Evolutionary conservation across 2,888 invertebrate species (phyloP).

Genomic region (Thereva nobilitata): DNA sequence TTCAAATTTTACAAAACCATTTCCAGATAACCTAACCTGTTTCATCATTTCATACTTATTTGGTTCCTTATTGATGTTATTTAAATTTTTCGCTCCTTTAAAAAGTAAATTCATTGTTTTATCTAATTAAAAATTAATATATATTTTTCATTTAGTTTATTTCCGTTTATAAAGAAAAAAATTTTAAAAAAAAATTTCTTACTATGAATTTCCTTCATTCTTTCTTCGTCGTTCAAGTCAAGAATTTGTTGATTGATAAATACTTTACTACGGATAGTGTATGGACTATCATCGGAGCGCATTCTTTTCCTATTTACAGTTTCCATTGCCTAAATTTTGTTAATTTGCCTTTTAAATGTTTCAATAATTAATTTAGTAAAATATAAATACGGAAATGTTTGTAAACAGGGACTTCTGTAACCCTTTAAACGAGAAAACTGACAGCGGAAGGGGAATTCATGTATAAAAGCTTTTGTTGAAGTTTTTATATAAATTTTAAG

Average conservation of each 20-base stretch:
- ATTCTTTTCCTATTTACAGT: conserved; percentile 40
- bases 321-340: conserved; percentile 4
- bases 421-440: too few relatives aligned
- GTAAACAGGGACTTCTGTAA: too few relatives aligned
- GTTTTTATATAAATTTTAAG: too few relatives aligned
- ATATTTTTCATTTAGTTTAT: not conserved
- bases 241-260: conserved; percentile 43
- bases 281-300: conserved; percentile 42
- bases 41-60: conserved; percentile 19
- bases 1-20: conserved; percentile 39
- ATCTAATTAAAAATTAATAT: conserved; percentile 26
- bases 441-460: too few relatives aligned
- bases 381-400: too few relatives aligned
- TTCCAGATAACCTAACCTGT: conserved; percentile 40
- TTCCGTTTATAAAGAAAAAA: not conserved
- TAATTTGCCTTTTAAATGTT: too few relatives aligned
- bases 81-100: conserved; percentile 40
- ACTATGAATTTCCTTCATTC: conserved; percentile 44
- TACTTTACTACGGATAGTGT: conserved; percentile 42
- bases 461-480: too few relatives aligned
- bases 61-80: conserved; percentile 34
- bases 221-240: conserved; percentile 39
- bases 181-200: conserved; percentile 10
- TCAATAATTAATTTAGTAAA: too few relatives aligned
- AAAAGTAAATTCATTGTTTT: conserved; percentile 44